A percentile compares a stretch with the other conserved stretches of the same genome.
phyloP scores from a whole-genome alignment of 2,113 vertebrate genomes.

The Monopterus albus region DNA sequence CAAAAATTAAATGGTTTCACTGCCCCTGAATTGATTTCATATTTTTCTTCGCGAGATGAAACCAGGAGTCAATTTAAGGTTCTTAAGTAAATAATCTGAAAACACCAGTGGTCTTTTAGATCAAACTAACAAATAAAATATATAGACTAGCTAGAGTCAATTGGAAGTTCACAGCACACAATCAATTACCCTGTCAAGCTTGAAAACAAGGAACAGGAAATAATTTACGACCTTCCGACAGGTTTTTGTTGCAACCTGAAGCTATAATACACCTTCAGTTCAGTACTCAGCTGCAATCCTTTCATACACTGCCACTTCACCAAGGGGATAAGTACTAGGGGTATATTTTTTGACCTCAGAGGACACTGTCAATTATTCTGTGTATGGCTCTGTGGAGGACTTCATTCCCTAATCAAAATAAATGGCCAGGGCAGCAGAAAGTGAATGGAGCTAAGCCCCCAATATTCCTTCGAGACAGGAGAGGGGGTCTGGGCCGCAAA shows the following conservation, averaged over 20 bases:
- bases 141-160: slow-evolving; percentile 50
- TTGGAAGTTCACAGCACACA: slow-evolving; percentile 62
- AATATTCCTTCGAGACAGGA: slow-evolving; percentile 74
- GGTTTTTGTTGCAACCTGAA: slow-evolving; percentile 75
- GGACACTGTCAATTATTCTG: slow-evolving; percentile 82
- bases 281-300: slow-evolving; percentile 62
- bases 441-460: slow-evolving; percentile 73
- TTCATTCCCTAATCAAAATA: slow-evolving; percentile 86
- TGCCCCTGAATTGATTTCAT: neutral
- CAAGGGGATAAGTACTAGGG: slow-evolving; percentile 59
- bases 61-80: too few relatives aligned
- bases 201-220: slow-evolving; percentile 45
- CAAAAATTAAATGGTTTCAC: too few relatives aligned
- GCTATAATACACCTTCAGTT: slow-evolving; percentile 72
- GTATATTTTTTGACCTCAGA: slow-evolving; percentile 74
- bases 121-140: slow-evolving; percentile 47
- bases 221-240: slow-evolving; percentile 70
- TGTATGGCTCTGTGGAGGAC: slow-evolving; percentile 70
- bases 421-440: slow-evolving; percentile 84
- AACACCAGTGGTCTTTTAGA: slow-evolving; percentile 22
- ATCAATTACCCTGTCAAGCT: slow-evolving; percentile 78
- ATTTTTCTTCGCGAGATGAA: too few relatives aligned
- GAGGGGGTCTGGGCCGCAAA: slow-evolving; percentile 68
- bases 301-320: slow-evolving; percentile 66
- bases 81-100: neutral